These are phyloP conservation scores for Hippasteria phrygiana DNA, from an alignment of 53 echinoderm and acorn worm genomes.

Conservation along the genomic window DNA sequence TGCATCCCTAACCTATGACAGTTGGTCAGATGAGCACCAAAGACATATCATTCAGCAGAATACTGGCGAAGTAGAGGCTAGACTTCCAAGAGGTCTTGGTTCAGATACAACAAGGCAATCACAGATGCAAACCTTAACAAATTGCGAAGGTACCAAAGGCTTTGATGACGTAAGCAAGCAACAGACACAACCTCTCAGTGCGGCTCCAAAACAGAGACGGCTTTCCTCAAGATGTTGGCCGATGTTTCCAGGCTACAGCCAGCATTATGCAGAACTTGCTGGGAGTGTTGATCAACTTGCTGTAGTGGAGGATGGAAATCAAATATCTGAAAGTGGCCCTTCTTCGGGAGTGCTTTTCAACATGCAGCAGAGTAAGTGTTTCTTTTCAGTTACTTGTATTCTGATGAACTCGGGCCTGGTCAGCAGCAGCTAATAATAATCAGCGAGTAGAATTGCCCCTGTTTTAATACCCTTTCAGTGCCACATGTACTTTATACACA, in stretches of 20 bases:
- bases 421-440: not conserved
- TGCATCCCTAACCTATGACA: not conserved
- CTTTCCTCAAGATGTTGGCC: slow-evolving; percentile 23
- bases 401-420: not conserved
- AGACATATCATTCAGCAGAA: not conserved
- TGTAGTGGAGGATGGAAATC: not conserved
- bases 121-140: not conserved
- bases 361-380: slow-evolving; percentile 26
- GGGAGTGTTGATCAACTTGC: not conserved
- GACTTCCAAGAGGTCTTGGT: not conserved
- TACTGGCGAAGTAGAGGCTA: not conserved
- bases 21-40: not conserved
- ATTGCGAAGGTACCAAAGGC: not conserved
- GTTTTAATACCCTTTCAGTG: too few species aligned
- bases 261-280: slow-evolving; percentile 23
- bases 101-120: not conserved
- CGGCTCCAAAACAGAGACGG: not conserved
- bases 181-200: not conserved
- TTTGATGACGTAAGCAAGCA: not conserved
- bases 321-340: not conserved
- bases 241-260: not conserved
- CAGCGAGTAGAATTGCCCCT: too few species aligned
- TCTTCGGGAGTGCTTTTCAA: not conserved
- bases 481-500: too few species aligned
- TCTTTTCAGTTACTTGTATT: not conserved